Base-by-base conservation (phyloP, 2,797 vertebrate species). In the Rousettus madagascariensis region DNA sequence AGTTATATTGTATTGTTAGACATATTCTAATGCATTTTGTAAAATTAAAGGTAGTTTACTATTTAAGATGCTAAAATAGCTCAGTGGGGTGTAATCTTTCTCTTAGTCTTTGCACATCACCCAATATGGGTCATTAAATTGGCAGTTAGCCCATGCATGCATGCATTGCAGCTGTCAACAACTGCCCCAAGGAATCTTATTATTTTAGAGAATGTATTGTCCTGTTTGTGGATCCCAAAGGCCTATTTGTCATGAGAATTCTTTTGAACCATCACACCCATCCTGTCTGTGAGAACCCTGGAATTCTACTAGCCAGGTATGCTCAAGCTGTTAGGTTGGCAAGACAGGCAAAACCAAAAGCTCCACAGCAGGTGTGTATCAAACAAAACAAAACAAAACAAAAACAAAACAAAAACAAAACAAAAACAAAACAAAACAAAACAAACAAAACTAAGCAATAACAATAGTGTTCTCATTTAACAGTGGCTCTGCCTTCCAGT, bases 161-260 rank as follows among this genome's bases (percentile, higher is more conserved):
- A 94, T 24, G 17, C 57, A 91, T 43, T 88, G 43, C 66, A 95
- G 43, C 61, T 95, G 61, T 96, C 85, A 94, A 85, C 75, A 87
- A 74, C 75, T 95, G 55, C 66, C 55, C 49, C 61, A 82, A 95
- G 57, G 82, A 95, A 85, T 94, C 85, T 90, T 93, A 43, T 24
- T 77, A 88, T 92, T 96, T 92, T 95, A 88, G 86, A 71, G 68
- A 95, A 85, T 43, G 11, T 49, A 55, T 86, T 94, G 24, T 92
- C 82, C 85, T 93, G 28, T 90, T 95, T 92, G 61, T 94, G 38
- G 36, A 71, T 95, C 94, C 68, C 92, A 95, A 63, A 91, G 57
- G 46, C 82, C 72, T 92, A 49, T 90, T 94, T 94, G 77, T 96
- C 63, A 19, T 61, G 86, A 94, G 86, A 89, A 92, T 91, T 22